Evolutionary conservation across 1,140 invertebrate genomes (phyloP).

Genomic region (Helicoverpa zea): DNA sequence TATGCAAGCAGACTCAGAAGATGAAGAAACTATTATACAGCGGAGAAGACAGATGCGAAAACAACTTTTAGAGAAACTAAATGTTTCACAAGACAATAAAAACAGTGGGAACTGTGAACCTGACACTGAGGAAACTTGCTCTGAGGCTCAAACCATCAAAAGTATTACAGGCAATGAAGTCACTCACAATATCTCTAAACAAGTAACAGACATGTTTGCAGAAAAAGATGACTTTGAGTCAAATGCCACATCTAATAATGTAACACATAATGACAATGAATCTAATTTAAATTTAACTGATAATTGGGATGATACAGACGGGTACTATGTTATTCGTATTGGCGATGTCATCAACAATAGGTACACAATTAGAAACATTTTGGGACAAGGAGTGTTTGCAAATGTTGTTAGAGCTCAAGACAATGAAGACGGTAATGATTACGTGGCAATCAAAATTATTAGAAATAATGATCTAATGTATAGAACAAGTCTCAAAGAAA

Average conservation of each 20-base stretch:
- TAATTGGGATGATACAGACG: conserved; percentile 99
- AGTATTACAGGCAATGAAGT: not conserved
- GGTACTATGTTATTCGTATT: conserved; percentile 98
- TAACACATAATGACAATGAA: conserved; percentile 89
- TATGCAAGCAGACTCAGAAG: conserved; percentile 88
- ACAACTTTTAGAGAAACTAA: conserved; percentile 92
- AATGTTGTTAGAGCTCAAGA: conserved; percentile 98
- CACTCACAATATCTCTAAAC: conserved; percentile 50
- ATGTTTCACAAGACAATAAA: conserved; percentile 58
- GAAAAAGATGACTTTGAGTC: conserved; percentile 76
- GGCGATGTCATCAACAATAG: conserved; percentile 96
- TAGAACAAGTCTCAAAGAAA: conserved; percentile 98
- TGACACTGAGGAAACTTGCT: not conserved
- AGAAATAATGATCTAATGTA: conserved; percentile 99
- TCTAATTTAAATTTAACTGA: conserved; percentile 96
- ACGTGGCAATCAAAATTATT: conserved; percentile 99
- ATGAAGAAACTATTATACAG: conserved; percentile 97
- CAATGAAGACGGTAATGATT: conserved; percentile 92
- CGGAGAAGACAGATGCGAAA: conserved; percentile 95
- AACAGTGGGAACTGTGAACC: conserved; percentile 38
- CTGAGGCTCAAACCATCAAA: conserved; percentile 2
- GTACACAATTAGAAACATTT: conserved; percentile 98
- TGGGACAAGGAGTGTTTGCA: conserved; percentile 99
- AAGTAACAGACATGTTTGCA: conserved; percentile 81
- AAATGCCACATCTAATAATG: conserved; percentile 90